phyloP scores from a whole-genome alignment of 2,888 invertebrate species.

The Lasioglossum figueresi region DNA sequence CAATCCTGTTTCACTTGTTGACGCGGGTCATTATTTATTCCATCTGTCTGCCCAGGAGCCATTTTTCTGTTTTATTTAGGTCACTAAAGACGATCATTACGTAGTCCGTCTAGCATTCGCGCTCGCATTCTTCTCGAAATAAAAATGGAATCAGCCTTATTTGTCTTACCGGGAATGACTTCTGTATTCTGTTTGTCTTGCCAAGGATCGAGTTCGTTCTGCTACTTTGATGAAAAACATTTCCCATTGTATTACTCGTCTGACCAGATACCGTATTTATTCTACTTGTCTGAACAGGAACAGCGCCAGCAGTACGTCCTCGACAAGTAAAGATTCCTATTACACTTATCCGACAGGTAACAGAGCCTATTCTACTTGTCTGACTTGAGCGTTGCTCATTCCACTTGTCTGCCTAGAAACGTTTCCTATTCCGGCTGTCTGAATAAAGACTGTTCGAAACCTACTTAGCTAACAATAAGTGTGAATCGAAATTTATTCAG shows the following conservation, averaged over 20 bases:
- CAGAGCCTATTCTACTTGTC: conserved; percentile 16
- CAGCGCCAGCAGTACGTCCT: neutral
- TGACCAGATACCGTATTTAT: conserved; percentile 4
- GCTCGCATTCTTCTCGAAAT: neutral
- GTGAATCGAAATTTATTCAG: neutral
- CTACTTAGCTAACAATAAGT: neutral
- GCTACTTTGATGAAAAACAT: neutral
- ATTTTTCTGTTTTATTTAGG: neutral
- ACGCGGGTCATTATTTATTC: neutral
- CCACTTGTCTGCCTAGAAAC: conserved; percentile 17
- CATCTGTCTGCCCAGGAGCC: neutral
- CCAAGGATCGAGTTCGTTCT: neutral
- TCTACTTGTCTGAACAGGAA: conserved; percentile 17
- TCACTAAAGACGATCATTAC: neutral
- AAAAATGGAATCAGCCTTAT: conserved; percentile 6
- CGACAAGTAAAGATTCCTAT: conserved; percentile 8
- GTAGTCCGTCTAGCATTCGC: neutral
- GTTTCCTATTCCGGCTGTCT: conserved; percentile 11
- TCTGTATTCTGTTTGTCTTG: neutral
- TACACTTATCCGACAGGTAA: conserved; percentile 6
- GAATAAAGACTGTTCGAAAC: neutral
- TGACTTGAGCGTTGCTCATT: conserved; percentile 12
- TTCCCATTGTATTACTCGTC: conserved; percentile 9
- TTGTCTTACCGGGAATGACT: neutral
- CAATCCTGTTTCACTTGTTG: neutral